Conservation (phyloP, 2,113 vertebrate genomes). For the Zosterops japonicus region DNA sequence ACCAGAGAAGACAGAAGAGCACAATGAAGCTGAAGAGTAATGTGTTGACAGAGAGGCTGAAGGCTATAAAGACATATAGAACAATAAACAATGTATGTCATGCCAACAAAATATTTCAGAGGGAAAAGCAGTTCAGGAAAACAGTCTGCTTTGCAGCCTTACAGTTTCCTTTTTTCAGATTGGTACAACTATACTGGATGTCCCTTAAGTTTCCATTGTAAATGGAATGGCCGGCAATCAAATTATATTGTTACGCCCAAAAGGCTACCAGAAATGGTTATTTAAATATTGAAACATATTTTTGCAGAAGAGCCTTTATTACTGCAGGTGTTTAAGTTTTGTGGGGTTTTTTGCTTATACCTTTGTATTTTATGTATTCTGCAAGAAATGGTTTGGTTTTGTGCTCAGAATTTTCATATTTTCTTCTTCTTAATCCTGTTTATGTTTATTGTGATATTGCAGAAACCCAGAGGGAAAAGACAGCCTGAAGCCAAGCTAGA, state of each 20-base stretch:
- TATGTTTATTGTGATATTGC: neutral
- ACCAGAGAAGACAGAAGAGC: conserved; percentile 37
- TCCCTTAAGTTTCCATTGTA: neutral
- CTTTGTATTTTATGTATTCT: neutral
- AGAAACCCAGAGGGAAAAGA: neutral
- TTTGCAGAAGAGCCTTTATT: neutral
- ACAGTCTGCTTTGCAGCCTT: neutral
- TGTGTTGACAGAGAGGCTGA: conserved; percentile 48
- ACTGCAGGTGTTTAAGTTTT: neutral
- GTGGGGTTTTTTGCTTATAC: neutral
- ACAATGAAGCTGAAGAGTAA: conserved; percentile 34
- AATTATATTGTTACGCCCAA: neutral
- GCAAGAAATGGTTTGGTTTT: neutral
- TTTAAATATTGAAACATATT: neutral
- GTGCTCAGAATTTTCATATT: neutral
- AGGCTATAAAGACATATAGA: conserved; percentile 47
- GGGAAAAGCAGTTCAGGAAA: conserved; percentile 14
- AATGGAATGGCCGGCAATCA: neutral
- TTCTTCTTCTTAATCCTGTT: neutral
- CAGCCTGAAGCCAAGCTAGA: neutral
- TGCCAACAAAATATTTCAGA: conserved; percentile 37
- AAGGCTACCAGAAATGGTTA: neutral
- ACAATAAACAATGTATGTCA: conserved; percentile 39
- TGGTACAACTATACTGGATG: neutral
- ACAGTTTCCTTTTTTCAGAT: neutral